Conservation (phyloP, 2,888 invertebrate genomes). For the Hemistola chrysoprasaria region DNA sequence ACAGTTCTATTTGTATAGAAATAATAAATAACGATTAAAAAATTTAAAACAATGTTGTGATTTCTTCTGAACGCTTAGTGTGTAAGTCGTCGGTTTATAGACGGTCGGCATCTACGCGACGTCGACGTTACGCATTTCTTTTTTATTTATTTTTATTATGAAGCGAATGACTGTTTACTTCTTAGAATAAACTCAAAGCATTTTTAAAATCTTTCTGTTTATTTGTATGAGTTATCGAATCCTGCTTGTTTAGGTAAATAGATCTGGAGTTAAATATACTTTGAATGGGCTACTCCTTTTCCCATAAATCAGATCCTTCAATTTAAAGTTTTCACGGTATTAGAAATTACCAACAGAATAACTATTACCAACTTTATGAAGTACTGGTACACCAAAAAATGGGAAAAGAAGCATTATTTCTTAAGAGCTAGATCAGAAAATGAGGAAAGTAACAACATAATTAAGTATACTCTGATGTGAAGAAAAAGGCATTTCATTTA, state of each 20-base stretch:
- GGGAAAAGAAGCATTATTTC: too few species aligned
- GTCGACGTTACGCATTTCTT: slow-evolving; percentile 56
- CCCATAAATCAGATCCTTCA: too few species aligned
- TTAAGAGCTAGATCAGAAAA: too few species aligned
- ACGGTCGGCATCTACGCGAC: slow-evolving; percentile 46
- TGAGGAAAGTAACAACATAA: too few species aligned
- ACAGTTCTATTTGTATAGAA: slow-evolving; percentile 84
- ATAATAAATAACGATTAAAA: slow-evolving; percentile 82
- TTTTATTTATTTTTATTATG: slow-evolving; percentile 68
- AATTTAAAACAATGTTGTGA: slow-evolving; percentile 77
- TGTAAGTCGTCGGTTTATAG: slow-evolving; percentile 53
- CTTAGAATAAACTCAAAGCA: slow-evolving; percentile 76
- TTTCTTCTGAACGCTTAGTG: slow-evolving; percentile 68
- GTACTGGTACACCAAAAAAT: too few species aligned
- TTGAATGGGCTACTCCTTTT: too few species aligned
- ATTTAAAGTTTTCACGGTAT: too few species aligned
- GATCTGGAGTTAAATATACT: too few species aligned
- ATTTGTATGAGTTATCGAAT: slow-evolving; percentile 45
- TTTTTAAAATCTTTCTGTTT: slow-evolving; percentile 63
- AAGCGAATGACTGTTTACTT: slow-evolving; percentile 76
- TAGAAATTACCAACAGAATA: too few species aligned
- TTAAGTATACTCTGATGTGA: too few species aligned
- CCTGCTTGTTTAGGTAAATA: background rate
- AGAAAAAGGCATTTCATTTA: too few species aligned
- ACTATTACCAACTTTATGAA: too few species aligned